Conservation (phyloP, 1,140 invertebrate genomes). For the Megathymus violae region DNA sequence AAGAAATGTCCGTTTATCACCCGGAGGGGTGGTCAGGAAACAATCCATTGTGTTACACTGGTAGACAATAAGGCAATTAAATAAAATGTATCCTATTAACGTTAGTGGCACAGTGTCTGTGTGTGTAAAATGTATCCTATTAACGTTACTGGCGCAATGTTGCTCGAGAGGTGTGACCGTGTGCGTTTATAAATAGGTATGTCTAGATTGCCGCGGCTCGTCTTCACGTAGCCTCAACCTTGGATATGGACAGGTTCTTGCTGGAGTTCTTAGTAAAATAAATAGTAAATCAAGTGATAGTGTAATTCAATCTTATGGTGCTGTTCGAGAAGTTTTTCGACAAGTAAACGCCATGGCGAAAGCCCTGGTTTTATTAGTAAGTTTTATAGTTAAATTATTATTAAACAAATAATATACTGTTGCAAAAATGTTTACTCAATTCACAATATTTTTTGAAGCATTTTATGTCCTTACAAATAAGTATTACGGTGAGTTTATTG, state of each 20-base stretch:
- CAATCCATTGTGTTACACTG: constrained; percentile 40
- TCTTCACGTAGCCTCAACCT: constrained; percentile 71
- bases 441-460: too few relatives aligned
- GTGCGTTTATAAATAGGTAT: constrained; percentile 78
- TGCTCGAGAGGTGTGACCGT: constrained; percentile 50
- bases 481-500: too few relatives aligned
- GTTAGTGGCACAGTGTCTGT: constrained; percentile 37
- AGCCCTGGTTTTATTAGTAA: constrained; percentile 59
- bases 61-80: constrained; percentile 56
- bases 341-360: constrained; percentile 60
- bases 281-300: constrained; percentile 40
- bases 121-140: constrained; percentile 44
- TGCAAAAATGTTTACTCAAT: too few relatives aligned
- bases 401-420: too few relatives aligned
- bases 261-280: constrained; percentile 48
- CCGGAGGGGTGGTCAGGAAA: constrained; percentile 32
- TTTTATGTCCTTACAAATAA: too few relatives aligned
- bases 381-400: constrained; percentile 27
- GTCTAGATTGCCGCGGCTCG: constrained; percentile 56
- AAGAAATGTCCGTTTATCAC: constrained; percentile 21
- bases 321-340: constrained; percentile 28
- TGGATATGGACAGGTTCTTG: constrained; percentile 71
- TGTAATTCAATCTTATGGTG: constrained; percentile 53
- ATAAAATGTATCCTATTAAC: constrained; percentile 45
- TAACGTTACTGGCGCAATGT: constrained; percentile 35